Conservation (phyloP, 2,113 vertebrate species). For the Eidolon helvum region DNA sequence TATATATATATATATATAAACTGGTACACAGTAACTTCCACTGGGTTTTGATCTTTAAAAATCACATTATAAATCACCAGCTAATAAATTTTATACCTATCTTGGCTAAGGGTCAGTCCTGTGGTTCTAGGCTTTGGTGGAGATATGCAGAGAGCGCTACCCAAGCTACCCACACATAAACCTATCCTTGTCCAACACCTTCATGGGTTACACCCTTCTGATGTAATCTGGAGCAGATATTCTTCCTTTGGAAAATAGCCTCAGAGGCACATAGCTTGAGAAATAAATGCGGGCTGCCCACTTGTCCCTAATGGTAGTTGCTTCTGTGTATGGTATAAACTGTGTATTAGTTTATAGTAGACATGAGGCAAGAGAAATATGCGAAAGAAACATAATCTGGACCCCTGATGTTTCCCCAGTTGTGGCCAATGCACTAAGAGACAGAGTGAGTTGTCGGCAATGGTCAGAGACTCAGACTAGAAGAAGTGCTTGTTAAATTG, state of each 20-base stretch:
- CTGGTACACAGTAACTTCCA: not conserved
- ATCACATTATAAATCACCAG: not conserved
- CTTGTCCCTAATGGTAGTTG: not conserved
- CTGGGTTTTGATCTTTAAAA: not conserved
- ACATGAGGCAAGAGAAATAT: not conserved
- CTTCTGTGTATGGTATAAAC: not conserved
- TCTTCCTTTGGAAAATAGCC: not conserved
- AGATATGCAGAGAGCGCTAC: not conserved
- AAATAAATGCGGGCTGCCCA: not conserved
- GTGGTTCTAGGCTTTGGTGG: not conserved
- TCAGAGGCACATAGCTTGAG: not conserved
- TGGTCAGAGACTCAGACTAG: not conserved
- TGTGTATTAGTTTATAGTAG: not conserved
- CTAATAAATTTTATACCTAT: not conserved
- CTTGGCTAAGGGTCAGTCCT: not conserved
- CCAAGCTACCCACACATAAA: not conserved
- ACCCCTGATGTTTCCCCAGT: not conserved
- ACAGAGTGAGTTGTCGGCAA: not conserved
- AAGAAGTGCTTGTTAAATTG: not conserved
- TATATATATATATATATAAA: not conserved
- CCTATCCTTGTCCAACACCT: not conserved
- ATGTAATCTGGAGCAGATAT: not conserved
- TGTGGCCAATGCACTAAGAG: not conserved
- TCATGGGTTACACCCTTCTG: not conserved
- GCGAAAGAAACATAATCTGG: not conserved